These are phyloP conservation scores for Arvicanthis niloticus DNA, from an alignment of 2,113 vertebrate species.

Conservation along the genomic window DNA sequence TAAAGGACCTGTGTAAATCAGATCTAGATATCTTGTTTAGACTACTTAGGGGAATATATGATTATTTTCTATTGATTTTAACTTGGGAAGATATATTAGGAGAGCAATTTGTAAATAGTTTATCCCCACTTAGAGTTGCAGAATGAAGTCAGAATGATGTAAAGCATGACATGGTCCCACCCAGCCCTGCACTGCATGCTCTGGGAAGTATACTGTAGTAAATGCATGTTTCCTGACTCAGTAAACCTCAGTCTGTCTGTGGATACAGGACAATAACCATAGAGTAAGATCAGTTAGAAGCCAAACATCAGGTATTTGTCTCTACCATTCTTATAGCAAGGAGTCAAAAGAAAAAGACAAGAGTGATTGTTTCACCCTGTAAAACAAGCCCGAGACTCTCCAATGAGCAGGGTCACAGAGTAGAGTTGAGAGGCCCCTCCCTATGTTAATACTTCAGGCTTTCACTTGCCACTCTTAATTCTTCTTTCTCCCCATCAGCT, in stretches of 20 bases:
- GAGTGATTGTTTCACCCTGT: not conserved
- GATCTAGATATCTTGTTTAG: not conserved
- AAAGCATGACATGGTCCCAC: not conserved
- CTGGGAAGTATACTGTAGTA: not conserved
- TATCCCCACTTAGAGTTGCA: not conserved
- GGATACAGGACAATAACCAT: not conserved
- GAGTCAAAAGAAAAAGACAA: not conserved
- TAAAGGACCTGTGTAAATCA: not conserved
- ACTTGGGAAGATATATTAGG: not conserved
- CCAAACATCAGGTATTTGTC: not conserved
- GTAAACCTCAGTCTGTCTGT: not conserved
- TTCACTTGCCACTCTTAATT: conserved; percentile 15
- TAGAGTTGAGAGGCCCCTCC: not conserved
- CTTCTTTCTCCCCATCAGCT: not conserved
- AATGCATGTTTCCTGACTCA: not conserved
- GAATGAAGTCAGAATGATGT: not conserved
- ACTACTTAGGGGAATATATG: not conserved
- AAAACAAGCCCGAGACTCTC: not conserved
- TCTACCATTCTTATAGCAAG: not conserved
- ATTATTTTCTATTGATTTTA: not conserved
- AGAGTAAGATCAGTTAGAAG: conserved; percentile 29
- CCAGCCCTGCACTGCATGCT: not conserved
- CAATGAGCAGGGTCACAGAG: not conserved
- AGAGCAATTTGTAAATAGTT: not conserved
- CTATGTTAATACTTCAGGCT: not conserved